Percentiles rank a stretch among this genome's conserved stretches.
Conservation (phyloP, 2,797 vertebrate species). For the Gadopsis marmoratus region DNA sequence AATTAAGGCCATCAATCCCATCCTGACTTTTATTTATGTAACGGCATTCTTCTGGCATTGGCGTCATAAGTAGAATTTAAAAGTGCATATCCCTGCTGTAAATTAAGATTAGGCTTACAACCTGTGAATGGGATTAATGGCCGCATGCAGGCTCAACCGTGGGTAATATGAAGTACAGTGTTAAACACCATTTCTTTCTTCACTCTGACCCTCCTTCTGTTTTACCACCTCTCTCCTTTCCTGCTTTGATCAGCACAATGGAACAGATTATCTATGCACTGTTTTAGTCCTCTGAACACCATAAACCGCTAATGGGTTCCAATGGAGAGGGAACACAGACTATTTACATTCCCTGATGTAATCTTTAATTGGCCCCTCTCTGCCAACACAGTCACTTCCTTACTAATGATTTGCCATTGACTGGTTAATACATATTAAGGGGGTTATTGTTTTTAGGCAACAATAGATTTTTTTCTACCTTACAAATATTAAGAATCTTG, state of each 20-base stretch:
- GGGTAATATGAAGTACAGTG: neutral
- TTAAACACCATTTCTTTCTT: neutral
- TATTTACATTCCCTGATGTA: conserved; percentile 4
- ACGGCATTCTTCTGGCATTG: neutral
- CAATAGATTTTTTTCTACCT: neutral
- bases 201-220: neutral
- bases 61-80: neutral
- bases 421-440: neutral
- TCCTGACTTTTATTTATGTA: neutral
- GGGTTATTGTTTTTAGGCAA: neutral
- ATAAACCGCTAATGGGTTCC: conserved; percentile 13
- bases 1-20: neutral
- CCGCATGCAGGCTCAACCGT: too few relatives aligned
- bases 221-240: neutral
- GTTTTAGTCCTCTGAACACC: neutral
- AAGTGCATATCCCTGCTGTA: neutral
- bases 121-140: too few relatives aligned
- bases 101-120: neutral
- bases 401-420: conserved; percentile 15
- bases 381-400: neutral
- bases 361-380: neutral
- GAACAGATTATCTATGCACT: neutral
- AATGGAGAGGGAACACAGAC: neutral
- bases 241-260: neutral
- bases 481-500: neutral